Base-by-base conservation (phyloP, 35 echinoderm and acorn worm species). In the Heliocidaris erythrogramma region DNA sequence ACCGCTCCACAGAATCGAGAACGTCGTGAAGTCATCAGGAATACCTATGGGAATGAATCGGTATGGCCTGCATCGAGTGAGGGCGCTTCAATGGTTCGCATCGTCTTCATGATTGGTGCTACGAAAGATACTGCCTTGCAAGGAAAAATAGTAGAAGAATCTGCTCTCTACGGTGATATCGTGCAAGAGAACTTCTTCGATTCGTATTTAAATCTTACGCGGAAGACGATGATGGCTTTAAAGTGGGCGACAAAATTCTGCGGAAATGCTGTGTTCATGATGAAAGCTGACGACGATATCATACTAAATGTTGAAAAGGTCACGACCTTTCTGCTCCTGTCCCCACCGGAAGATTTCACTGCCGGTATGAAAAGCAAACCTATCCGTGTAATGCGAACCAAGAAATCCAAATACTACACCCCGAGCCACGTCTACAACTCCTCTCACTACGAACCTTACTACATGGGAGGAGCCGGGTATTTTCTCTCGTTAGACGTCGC, bases 261-360 rank as follows among this genome's bases (percentile, higher is more conserved):
- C 49, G 31, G 85, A 48, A 94, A 92, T 48, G 95, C 88, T 5
- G 78, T 30, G 0, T 97, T 49, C 61, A 93, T 97, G 85, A 60
- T 95, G 56, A 97, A 95, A 48, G 93, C 97, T 27, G 97, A 98
- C 61, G 94, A 95, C 30, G 97, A 98, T 47, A 89, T 95, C 50
- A 95, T 95, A 31, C 61, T 97, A 2, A 96, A 97, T 90, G 86
- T 96, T 24, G 2, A 88, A 49, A 94, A 94, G 59, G 49, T 96
- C 13, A 60, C 92, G 30, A 88, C 17, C 9, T 56, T 88, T 78
- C 18, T 96, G 30, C 27, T 48, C 9, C 49, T 89, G 12, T 91
- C 56, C 2, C 85, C 60, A 10, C 30, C 60, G 5, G n/a, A 50
- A 49, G 59, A 96, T 13, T 94, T 94, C 24, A 92, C 95, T 9